Conservation (phyloP, 1,140 invertebrate species). For the Plodia interpunctella region DNA sequence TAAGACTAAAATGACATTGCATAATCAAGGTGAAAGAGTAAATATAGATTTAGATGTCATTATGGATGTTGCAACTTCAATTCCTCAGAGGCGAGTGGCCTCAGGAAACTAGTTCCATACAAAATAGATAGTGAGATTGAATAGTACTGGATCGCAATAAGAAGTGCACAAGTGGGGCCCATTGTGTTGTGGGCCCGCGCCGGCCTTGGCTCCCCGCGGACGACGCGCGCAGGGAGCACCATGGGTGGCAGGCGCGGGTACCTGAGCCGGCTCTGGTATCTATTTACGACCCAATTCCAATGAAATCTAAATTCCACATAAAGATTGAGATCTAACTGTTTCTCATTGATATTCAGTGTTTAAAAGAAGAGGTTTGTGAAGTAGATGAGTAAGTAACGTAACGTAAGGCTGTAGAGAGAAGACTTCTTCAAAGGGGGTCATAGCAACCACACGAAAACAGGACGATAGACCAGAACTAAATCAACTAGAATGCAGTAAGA, state of each 20-base stretch:
- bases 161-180: slow-evolving; percentile 46
- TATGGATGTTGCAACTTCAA: slow-evolving; percentile 23
- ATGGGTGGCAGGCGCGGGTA: slow-evolving; percentile 38
- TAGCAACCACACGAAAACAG: no score
- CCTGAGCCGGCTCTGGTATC: slow-evolving; percentile 11
- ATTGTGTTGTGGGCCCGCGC: slow-evolving; percentile 58
- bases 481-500: no score
- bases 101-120: slow-evolving; percentile 67
- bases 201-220: slow-evolving; percentile 53
- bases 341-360: no score
- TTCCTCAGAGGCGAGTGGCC: slow-evolving; percentile 34
- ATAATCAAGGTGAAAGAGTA: not conserved
- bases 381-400: no score
- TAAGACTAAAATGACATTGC: no score
- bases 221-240: slow-evolving; percentile 30
- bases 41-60: slow-evolving; percentile 14
- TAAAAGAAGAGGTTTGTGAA: no score
- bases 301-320: not conserved
- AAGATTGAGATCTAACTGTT: not conserved
- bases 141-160: slow-evolving; percentile 62
- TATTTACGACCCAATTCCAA: slow-evolving; percentile 15
- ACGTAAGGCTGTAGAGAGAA: no score
- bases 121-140: slow-evolving; percentile 63
- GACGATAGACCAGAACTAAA: no score
- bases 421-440: no score